These are phyloP conservation scores for Macropus fuliginosus DNA, from an alignment of 2,797 vertebrate genomes.

Conservation along the genomic window DNA sequence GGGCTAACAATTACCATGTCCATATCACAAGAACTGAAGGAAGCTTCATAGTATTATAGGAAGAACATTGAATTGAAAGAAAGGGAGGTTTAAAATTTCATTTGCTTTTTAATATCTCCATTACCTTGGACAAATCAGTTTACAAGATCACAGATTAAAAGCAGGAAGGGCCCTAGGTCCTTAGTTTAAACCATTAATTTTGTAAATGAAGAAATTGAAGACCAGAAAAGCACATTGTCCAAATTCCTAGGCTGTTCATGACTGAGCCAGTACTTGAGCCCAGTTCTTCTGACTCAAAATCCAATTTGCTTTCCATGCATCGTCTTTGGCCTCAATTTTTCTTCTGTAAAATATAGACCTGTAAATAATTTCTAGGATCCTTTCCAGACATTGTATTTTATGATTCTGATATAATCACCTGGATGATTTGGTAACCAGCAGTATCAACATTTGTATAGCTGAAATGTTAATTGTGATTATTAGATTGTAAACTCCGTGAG, in stretches of 20 bases:
- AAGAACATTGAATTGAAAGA: not conserved
- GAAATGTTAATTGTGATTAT: not conserved
- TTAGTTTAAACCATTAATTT: not conserved
- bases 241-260: not conserved
- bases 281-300: not conserved
- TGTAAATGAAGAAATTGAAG: not conserved
- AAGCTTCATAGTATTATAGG: not conserved
- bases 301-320: not conserved
- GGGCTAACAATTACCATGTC: not conserved
- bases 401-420: not conserved
- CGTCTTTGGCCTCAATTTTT: not conserved
- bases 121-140: not conserved
- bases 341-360: not conserved
- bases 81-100: not conserved
- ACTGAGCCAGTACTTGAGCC: not conserved
- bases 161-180: not conserved
- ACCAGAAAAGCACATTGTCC: not conserved
- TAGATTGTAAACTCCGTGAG: not conserved
- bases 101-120: not conserved
- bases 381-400: not conserved
- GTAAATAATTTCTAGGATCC: not conserved
- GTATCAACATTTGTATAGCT: not conserved
- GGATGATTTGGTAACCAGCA: not conserved
- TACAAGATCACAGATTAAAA: not conserved
- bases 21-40: not conserved